Evolutionary conservation across 2,113 vertebrate genomes (phyloP).

Genomic region (Lophius piscatorius): DNA sequence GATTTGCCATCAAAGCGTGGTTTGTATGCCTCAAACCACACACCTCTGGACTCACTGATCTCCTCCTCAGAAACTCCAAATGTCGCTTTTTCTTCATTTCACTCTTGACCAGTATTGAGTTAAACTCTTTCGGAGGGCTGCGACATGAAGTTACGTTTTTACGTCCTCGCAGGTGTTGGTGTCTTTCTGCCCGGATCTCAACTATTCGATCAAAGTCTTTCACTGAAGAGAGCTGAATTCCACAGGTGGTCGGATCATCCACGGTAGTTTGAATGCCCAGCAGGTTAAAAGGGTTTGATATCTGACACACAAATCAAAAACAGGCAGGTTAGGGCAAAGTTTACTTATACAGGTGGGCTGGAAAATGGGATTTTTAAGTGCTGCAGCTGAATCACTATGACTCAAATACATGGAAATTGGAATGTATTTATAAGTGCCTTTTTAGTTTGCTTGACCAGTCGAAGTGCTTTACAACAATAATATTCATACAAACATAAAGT

Average conservation of each 20-base stretch:
- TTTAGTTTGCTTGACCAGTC: too few species aligned
- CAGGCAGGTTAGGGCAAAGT: not conserved
- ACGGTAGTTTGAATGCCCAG: conserved; percentile 42
- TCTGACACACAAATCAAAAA: not conserved
- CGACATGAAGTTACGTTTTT: conserved; percentile 81
- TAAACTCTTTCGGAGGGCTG: conserved; percentile 66
- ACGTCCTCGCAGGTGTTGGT: conserved; percentile 70
- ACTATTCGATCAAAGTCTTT: conserved; percentile 69
- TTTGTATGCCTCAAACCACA: conserved; percentile 9
- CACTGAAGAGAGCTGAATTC: conserved; percentile 20
- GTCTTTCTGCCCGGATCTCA: conserved; percentile 72
- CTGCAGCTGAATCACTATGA: too few species aligned
- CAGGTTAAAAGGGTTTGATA: not conserved
- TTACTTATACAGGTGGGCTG: not conserved
- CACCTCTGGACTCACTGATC: conserved; percentile 63
- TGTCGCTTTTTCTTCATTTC: conserved; percentile 78
- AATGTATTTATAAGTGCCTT: too few species aligned
- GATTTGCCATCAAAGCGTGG: conserved; percentile 16
- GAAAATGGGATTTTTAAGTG: not conserved
- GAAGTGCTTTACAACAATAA: too few species aligned
- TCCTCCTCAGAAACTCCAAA: conserved; percentile 74
- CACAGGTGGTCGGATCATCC: conserved; percentile 46
- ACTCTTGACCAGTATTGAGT: conserved; percentile 64
- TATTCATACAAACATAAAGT: too few species aligned
- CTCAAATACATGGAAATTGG: too few species aligned